Percentiles rank a stretch among this genome's conserved stretches.
Conservation (phyloP, 2,113 vertebrate genomes). For the Geococcyx californianus region DNA sequence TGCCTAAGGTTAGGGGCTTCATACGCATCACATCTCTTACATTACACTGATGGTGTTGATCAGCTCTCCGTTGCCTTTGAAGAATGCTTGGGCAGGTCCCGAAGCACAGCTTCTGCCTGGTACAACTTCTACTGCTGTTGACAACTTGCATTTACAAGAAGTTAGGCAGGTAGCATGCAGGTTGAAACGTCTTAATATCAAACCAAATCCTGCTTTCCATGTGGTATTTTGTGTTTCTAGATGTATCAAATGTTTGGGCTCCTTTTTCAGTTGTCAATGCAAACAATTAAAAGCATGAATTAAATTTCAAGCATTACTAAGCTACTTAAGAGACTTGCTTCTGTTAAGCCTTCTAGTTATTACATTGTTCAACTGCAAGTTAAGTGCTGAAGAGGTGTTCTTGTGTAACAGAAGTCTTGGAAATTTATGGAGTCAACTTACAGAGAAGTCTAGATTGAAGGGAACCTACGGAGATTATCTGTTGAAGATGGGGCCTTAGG, state of each 20-base stretch:
- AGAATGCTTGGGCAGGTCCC: not conserved
- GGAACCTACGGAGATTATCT: not conserved
- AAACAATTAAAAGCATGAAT: not conserved
- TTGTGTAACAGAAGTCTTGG: not conserved
- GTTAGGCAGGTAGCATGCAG: not conserved
- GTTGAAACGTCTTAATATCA: not conserved
- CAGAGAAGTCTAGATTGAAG: not conserved
- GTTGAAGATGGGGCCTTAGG: not conserved
- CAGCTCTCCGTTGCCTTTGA: not conserved
- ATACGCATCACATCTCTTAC: accelerated
- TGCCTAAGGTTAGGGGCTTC: not conserved
- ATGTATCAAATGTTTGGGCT: not conserved
- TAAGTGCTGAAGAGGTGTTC: not conserved
- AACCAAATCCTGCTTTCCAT: not conserved
- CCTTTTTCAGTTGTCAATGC: not conserved
- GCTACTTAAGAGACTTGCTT: not conserved
- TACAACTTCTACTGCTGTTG: not conserved
- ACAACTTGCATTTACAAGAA: not conserved
- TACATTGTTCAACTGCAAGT: not conserved
- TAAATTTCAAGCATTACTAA: not conserved
- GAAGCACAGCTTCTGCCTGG: accelerated
- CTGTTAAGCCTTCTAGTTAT: not conserved
- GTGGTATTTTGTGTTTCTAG: not conserved
- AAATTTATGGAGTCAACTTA: not conserved
- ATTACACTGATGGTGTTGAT: not conserved